Conservation (phyloP, 2,113 vertebrate species). For the Furnarius figulus region DNA sequence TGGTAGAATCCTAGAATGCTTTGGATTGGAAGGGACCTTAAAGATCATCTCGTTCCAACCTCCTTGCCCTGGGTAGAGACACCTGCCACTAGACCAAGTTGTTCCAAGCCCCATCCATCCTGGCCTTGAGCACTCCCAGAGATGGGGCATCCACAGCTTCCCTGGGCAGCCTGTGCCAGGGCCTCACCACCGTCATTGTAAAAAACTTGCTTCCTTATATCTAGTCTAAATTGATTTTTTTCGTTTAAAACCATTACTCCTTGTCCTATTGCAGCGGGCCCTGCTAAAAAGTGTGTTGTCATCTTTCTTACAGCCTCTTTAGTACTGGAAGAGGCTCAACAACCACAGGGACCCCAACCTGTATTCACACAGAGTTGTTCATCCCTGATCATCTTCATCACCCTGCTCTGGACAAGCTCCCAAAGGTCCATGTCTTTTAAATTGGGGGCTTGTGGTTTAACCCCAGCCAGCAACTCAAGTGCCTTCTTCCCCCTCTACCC, state of each 20-base stretch:
- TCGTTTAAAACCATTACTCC: neutral
- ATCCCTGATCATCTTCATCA: neutral
- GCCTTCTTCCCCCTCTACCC: neutral
- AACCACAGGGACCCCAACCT: neutral
- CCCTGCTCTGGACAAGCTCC: neutral
- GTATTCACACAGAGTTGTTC: neutral
- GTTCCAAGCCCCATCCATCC: neutral
- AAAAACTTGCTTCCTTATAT: neutral
- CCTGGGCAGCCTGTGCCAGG: neutral
- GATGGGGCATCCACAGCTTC: neutral
- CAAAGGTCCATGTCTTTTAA: neutral
- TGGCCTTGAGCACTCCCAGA: neutral
- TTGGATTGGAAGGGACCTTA: neutral
- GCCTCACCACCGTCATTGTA: neutral
- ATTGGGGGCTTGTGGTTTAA: neutral
- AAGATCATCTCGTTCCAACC: neutral
- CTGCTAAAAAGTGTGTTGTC: neutral
- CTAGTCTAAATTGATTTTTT: neutral
- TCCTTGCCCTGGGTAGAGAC: neutral
- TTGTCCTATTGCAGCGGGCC: neutral
- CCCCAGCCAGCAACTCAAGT: neutral
- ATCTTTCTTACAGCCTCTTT: neutral
- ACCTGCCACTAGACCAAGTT: accelerated
- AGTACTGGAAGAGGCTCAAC: neutral
- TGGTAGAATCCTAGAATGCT: neutral